phyloP scores from a whole-genome alignment of 2,888 invertebrate species.

The Xestia ashworthii region DNA sequence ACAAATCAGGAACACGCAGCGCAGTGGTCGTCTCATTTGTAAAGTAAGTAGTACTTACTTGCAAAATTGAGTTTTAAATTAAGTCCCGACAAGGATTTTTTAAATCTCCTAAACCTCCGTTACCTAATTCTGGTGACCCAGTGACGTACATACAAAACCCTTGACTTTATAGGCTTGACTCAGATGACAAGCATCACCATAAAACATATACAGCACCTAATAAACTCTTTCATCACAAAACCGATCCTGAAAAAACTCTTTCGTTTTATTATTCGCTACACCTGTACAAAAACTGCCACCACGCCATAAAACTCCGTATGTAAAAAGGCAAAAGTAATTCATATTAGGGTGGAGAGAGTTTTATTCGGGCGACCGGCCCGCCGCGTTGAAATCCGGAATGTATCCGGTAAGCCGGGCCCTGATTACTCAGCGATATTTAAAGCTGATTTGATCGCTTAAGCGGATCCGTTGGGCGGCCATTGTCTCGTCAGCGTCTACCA shows the following conservation, averaged over 20 bases:
- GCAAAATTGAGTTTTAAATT: neutral
- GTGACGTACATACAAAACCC: neutral
- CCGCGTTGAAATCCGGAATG: constrained; percentile 63
- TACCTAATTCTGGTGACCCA: neutral
- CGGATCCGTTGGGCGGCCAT: constrained; percentile 60
- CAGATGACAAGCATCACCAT: constrained; percentile 27
- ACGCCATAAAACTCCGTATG: constrained; percentile 30
- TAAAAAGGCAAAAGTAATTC: constrained; percentile 53
- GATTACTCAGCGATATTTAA: constrained; percentile 80
- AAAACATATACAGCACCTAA: constrained; percentile 28
- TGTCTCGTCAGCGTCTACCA: constrained; percentile 64
- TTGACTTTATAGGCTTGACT: neutral
- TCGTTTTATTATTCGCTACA: neutral
- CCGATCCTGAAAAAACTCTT: constrained; percentile 13
- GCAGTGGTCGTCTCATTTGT: neutral
- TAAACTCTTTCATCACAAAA: constrained; percentile 26
- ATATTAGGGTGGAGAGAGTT: constrained; percentile 60
- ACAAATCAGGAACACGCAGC: neutral
- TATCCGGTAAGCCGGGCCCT: constrained; percentile 66
- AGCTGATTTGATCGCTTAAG: constrained; percentile 77
- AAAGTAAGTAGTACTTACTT: neutral
- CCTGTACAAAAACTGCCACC: constrained; percentile 19
- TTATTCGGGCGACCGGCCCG: constrained; percentile 60
- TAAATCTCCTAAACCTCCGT: neutral
- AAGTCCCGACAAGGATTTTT: neutral